Evolutionary conservation across 1,140 invertebrate species (phyloP).

Genomic region (Drosophila baimaii): DNA sequence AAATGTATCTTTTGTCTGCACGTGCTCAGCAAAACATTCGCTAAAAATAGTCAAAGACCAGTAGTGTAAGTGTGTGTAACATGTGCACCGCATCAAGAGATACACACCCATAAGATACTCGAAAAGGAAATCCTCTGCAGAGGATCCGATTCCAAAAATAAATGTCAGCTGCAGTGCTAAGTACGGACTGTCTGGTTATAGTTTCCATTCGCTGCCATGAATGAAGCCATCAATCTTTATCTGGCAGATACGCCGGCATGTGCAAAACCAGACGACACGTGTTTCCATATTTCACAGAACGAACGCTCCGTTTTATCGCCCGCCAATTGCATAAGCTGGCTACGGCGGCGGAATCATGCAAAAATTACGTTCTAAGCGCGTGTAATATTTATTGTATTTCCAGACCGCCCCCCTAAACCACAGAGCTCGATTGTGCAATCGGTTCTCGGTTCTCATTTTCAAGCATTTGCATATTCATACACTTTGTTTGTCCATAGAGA

Average conservation of each 20-base stretch:
- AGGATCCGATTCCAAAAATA: constrained; percentile 38
- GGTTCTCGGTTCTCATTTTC: constrained; percentile 12
- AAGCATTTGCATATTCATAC: constrained; percentile 53
- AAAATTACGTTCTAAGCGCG: constrained; percentile 46
- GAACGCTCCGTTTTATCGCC: constrained; percentile 38
- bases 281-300: constrained; percentile 35
- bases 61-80: not conserved
- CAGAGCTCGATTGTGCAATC: constrained; percentile 25
- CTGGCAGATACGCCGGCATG: constrained; percentile 64
- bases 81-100: constrained; percentile 20
- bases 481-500: constrained; percentile 52
- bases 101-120: constrained; percentile 20
- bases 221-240: constrained; percentile 49
- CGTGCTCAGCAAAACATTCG: constrained; percentile 21
- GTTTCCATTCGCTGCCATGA: constrained; percentile 25
- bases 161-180: constrained; percentile 14
- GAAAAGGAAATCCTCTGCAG: constrained; percentile 27
- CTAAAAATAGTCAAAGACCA: constrained; percentile 43
- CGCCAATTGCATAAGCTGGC: constrained; percentile 41
- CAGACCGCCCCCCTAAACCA: not conserved
- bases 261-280: constrained; percentile 53
- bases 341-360: constrained; percentile 36
- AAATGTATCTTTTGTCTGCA: constrained; percentile 41
- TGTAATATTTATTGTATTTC: constrained; percentile 29
- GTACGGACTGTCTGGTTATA: constrained; percentile 21